phyloP scores from a whole-genome alignment of 37 sponge, comb jelly and placozoan species.

The Tethya wilhelma region DNA sequence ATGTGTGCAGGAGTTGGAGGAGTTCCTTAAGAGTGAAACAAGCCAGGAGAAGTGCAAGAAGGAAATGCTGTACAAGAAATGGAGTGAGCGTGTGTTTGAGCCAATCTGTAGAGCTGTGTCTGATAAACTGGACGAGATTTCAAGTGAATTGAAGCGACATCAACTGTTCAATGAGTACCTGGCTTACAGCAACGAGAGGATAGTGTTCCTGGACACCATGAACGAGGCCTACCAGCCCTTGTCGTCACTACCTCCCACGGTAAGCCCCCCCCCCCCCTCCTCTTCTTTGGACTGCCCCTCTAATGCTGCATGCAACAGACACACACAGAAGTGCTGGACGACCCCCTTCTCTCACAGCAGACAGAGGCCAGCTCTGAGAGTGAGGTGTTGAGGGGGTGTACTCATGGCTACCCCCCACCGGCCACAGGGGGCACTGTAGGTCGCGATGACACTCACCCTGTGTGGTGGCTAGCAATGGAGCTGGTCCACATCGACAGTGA shows the following conservation, averaged over 20 bases:
- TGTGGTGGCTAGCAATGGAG: constrained; percentile 70
- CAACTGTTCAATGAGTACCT: constrained; percentile 63
- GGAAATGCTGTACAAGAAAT: constrained; percentile 78
- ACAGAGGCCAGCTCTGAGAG: constrained; percentile 29
- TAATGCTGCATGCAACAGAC: constrained; percentile 1
- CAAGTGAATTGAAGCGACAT: no score
- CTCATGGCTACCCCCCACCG: not conserved
- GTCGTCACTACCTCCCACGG: not conserved
- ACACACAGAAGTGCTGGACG: constrained; percentile 9
- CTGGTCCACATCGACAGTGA: constrained; percentile 71
- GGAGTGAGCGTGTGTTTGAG: constrained; percentile 66
- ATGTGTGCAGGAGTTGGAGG: constrained; percentile 57
- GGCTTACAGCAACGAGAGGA: constrained; percentile 38
- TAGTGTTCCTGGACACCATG: constrained; percentile 75
- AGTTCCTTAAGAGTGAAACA: constrained; percentile 28
- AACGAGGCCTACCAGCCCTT: constrained; percentile 49
- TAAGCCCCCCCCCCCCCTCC: constrained; percentile 12
- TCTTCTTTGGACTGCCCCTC: constrained; percentile 8
- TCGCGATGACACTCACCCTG: constrained; percentile 26
- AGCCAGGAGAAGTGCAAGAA: constrained; percentile 45
- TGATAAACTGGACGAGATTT: constrained; percentile 19
- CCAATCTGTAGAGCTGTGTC: constrained; percentile 43
- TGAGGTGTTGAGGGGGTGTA: constrained; percentile 3
- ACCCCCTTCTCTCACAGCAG: constrained; percentile 56
- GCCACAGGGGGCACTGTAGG: not conserved